These are phyloP conservation scores for Phyto melanocephala DNA, from an alignment of 2,888 invertebrate species.

Conservation along the genomic window DNA sequence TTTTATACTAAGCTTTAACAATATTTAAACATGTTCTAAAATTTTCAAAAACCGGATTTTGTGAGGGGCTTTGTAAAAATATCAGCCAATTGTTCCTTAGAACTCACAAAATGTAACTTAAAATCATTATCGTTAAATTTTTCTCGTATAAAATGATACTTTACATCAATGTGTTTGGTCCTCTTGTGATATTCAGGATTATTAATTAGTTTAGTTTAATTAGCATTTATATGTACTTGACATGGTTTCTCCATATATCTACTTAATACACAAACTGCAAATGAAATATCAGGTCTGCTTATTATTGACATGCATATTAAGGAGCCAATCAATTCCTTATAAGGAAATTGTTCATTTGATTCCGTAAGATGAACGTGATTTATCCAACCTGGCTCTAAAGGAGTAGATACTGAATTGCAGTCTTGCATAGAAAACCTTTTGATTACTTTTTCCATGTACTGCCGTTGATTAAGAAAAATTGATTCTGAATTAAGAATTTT, in stretches of 20 bases:
- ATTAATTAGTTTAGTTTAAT: too few species aligned
- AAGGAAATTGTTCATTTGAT: background rate
- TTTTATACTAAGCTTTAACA: too few species aligned
- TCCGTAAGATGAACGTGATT: background rate
- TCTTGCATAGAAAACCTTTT: too few species aligned
- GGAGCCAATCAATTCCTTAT: too few species aligned
- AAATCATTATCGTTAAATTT: background rate
- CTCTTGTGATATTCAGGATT: background rate
- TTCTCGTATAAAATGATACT: too few species aligned
- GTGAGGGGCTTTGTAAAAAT: background rate
- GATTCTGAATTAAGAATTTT: background rate
- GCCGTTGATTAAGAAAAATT: too few species aligned
- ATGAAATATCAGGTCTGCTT: too few species aligned
- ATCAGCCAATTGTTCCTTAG: background rate
- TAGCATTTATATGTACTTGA: too few species aligned
- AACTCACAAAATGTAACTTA: background rate
- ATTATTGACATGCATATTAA: background rate
- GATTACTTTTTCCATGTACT: slow-evolving; percentile 18
- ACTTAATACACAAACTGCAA: too few species aligned
- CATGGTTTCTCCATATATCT: too few species aligned
- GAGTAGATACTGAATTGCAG: slow-evolving; percentile 10
- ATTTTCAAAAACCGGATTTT: background rate
- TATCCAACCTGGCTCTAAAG: background rate
- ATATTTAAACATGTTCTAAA: background rate
- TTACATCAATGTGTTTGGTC: background rate